Evolutionary conservation across 2,888 invertebrate species (phyloP), one percentile per base, ranked within the genome.

Genomic region (Copidosoma aretas): DNA sequence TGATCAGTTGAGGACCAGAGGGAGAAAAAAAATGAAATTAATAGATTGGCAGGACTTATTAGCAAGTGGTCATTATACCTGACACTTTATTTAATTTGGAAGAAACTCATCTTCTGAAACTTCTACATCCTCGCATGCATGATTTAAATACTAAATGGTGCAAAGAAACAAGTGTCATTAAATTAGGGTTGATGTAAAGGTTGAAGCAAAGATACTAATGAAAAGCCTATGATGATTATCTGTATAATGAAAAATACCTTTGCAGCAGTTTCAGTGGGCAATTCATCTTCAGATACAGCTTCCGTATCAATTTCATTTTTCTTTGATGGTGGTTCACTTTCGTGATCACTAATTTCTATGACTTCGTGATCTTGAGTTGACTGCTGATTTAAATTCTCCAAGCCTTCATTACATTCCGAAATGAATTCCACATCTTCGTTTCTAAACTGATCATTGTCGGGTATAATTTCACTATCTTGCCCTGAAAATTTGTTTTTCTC

Each of bases 231-330:
- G 32, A 53, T 32, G 32, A 32, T 32, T 8, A 32, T 32, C 32
- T 32, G 4, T 32, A 32, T 3, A 32, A 32, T 32, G 32, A 66
- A 52, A 57, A 64, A 60, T 67, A 84, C 84, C 77, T 84, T 84
- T 4, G 83, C 77, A 22, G 81, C 79, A n/a, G 81, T 79, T 73
- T 84, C 85, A 15, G 80, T 83, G 10, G 85, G 85, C 17, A 85
- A 74, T 82, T 93, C 93, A 83, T 94, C 93, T 82, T 93, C 93
- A 0, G 93, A 93, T 53, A 94, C 92, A 66, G 92, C 91, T 85
- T 94, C 94, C 1, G 93, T 92, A 80, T 93, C 93, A 60, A 91
- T 91, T 75, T 92, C 91, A 51, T 84, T 86, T 80, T 86, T 87
- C 73, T 81, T 82, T 22, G 76, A 59, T 0, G 79, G 79, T 5